Conservation (phyloP, 2,888 invertebrate genomes). For the Villa cingulata region DNA sequence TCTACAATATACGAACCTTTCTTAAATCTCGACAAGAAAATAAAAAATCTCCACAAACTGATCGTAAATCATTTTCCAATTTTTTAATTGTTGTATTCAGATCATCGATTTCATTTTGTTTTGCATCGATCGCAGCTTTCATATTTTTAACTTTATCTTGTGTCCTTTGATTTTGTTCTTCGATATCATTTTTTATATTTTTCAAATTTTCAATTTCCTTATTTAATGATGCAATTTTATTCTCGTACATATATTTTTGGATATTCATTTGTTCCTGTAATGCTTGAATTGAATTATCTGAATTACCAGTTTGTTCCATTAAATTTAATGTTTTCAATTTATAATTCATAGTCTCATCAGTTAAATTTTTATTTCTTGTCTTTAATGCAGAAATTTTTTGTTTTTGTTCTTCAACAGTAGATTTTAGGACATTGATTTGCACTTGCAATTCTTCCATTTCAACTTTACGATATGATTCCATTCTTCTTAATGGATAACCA, state of each 20-base stretch:
- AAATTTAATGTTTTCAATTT: conserved; percentile 47
- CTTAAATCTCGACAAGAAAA: conserved; percentile 32
- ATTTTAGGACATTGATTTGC: conserved; percentile 42
- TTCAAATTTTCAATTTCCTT: conserved; percentile 18
- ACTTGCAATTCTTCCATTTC: conserved; percentile 46
- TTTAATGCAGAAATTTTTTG: conserved; percentile 51
- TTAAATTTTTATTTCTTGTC: conserved; percentile 54
- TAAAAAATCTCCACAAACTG: conserved; percentile 30
- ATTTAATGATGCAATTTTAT: conserved; percentile 22
- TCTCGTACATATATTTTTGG: conserved; percentile 26
- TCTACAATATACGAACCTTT: conserved; percentile 25
- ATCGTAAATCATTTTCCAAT: conserved; percentile 27
- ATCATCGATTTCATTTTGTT: conserved; percentile 19
- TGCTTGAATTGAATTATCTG: conserved; percentile 47
- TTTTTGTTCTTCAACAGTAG: conserved; percentile 44
- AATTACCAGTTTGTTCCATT: conserved; percentile 48
- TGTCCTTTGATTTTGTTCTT: conserved; percentile 21
- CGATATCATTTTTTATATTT: conserved; percentile 19
- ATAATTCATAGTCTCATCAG: conserved; percentile 45
- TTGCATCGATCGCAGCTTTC: conserved; percentile 18
- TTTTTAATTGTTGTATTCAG: conserved; percentile 21
- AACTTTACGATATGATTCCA: conserved; percentile 41
- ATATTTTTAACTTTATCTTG: conserved; percentile 23
- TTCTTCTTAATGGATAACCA: neutral
- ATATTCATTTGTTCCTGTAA: conserved; percentile 37